Conservation (phyloP, 1,140 invertebrate species). For the Zaprionus tsacasi region DNA sequence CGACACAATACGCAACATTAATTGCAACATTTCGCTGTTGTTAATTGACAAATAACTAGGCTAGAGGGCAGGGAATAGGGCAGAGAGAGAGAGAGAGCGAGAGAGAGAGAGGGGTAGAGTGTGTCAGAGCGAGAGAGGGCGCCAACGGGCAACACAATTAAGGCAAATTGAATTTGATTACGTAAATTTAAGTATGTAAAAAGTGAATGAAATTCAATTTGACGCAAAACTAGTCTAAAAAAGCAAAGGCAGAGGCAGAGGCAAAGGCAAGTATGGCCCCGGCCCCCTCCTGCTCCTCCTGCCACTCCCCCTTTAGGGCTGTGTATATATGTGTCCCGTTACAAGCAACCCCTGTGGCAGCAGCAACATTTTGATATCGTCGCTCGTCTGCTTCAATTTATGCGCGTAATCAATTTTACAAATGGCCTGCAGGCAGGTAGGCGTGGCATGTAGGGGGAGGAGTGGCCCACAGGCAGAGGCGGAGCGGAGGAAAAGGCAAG, state of each 20-base stretch:
- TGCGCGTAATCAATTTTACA: conserved; percentile 83
- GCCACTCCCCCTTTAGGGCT: neutral
- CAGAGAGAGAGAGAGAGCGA: conserved; percentile 1
- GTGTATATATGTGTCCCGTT: neutral
- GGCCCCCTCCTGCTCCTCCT: neutral
- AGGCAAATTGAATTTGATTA: conserved; percentile 73
- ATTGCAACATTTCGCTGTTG: conserved; percentile 70
- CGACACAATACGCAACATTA: conserved; percentile 60
- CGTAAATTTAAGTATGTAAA: conserved; percentile 33
- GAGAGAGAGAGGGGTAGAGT: neutral
- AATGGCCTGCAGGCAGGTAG: conserved; percentile 75
- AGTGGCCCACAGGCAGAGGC: neutral
- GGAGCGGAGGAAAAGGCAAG: too few relatives aligned
- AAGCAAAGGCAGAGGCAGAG: conserved; percentile 26
- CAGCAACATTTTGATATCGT: conserved; percentile 48
- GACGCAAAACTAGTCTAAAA: conserved; percentile 39
- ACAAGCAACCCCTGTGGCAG: conserved; percentile 34
- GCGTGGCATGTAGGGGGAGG: conserved; percentile 55
- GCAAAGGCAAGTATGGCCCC: conserved; percentile 5
- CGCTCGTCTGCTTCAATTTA: conserved; percentile 79
- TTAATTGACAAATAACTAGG: conserved; percentile 76
- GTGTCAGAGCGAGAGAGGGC: neutral
- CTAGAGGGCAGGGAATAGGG: neutral
- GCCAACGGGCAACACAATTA: conserved; percentile 50
- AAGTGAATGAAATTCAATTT: conserved; percentile 54